Evolutionary conservation across 2,113 vertebrate genomes (phyloP).

Genomic region (Megaceryle maxima): DNA sequence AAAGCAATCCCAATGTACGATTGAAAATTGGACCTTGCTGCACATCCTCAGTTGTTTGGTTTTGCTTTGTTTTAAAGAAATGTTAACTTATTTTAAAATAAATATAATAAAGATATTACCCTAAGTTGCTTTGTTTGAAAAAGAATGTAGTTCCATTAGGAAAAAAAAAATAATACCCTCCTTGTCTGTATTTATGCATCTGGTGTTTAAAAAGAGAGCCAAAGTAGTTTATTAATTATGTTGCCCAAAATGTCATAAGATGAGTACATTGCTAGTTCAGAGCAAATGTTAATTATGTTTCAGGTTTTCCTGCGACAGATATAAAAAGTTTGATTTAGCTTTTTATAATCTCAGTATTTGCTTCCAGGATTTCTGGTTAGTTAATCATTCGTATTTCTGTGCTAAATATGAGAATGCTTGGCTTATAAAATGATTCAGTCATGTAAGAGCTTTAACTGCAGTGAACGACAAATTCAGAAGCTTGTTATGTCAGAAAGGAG

Average conservation of each 20-base stretch:
- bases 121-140: background rate
- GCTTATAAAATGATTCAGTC: conserved; percentile 28
- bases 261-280: background rate
- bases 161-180: background rate
- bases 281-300: background rate
- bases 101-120: background rate
- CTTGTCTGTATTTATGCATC: background rate
- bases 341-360: conserved; percentile 7
- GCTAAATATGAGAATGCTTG: conserved; percentile 1
- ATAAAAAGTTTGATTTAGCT: conserved; percentile 21
- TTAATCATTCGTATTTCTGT: conserved; percentile 24
- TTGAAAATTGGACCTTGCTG: background rate
- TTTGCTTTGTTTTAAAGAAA: background rate
- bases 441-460: conserved; percentile 46
- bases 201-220: conserved; percentile 22
- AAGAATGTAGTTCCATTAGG: background rate
- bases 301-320: background rate
- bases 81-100: background rate
- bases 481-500: conserved; percentile 72
- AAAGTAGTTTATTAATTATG: background rate
- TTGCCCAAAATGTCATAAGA: background rate
- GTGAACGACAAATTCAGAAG: conserved; percentile 62
- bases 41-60: background rate
- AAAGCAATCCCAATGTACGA: background rate
- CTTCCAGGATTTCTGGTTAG: conserved; percentile 1